Evolutionary conservation across 1,140 invertebrate genomes (phyloP), one percentile per base, ranked within the genome.

Genomic region (Lordiphosa clarofinis): DNA sequence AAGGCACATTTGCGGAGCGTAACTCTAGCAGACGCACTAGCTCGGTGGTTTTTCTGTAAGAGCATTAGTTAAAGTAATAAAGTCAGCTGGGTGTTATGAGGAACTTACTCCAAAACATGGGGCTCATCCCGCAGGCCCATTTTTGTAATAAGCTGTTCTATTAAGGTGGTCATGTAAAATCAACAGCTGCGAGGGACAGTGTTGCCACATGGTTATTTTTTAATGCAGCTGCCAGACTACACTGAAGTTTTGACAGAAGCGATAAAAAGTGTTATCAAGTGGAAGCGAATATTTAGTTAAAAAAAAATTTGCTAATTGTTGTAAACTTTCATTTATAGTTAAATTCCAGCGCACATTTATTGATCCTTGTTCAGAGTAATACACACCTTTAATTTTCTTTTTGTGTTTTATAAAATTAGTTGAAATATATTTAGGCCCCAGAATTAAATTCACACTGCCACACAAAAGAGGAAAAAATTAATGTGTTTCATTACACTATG

Each of bases 401-500:
- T 50, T 11, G 21, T 35, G 49, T 37, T 48, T 50, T 71, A 55
- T 47, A 65, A 62, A 63, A 58, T 38, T 60, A 49, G 36, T 15
- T 28, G 28, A 61, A 35, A 42, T 58, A 48, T 53, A 35, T 48
- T 68, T 56, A 35, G 42, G 73, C 56, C 66, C 79, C 38, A 65
- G 58, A 82, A 82, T 84, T 75, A 65, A 56, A 76, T 84, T 43
- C 64, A 52, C 28, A 31, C 28, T 31, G 28, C 28, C 28, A 56
- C 56, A 47, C 58, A 37, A 55, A 50, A 31, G 6, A 8, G 28
- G 7, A 3, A 31, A 31, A 1, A 31, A 31, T 31, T 42, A 71
- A 35, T 42, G 40, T 46, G 94, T 76, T 74, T 96, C 95, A 58
- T 94, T n/a, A n/a, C n/a, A n/a, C n/a, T n/a, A n/a, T n/a, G n/a